A percentile compares a stretch with the other conserved stretches of the same genome.
Evolutionary conservation across 1,140 invertebrate genomes (phyloP).

Genomic region (Calephelis nemesis): DNA sequence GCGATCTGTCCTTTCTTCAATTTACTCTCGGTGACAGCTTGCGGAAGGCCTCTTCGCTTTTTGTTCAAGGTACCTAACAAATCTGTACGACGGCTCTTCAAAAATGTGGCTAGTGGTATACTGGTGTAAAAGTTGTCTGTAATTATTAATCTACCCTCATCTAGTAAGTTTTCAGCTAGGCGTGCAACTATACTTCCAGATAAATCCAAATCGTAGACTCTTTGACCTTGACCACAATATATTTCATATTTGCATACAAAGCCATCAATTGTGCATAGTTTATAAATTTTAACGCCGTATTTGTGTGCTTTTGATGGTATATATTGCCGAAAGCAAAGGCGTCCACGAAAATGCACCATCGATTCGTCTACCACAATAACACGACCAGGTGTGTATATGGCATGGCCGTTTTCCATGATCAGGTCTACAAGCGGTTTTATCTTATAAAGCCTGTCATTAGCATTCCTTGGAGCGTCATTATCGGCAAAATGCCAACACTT

Average conservation of each 20-base stretch:
- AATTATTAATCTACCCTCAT: conserved; percentile 50
- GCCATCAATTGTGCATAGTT: conserved; percentile 42
- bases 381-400: conserved; percentile 33
- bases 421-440: conserved; percentile 16
- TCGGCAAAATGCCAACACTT: conserved; percentile 23
- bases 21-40: conserved; percentile 13
- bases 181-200: conserved; percentile 27
- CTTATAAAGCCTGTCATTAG: conserved; percentile 19
- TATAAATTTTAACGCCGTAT: conserved; percentile 61
- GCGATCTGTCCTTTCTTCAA: conserved; percentile 24
- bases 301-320: conserved; percentile 40
- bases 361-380: conserved; percentile 55
- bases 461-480: conserved; percentile 4
- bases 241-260: conserved; percentile 34
- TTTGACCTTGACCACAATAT: conserved; percentile 38
- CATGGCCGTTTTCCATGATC: conserved; percentile 25
- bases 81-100: conserved; percentile 23
- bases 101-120: conserved; percentile 42
- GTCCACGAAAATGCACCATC: conserved; percentile 55
- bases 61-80: conserved; percentile 23
- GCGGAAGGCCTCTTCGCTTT: conserved; percentile 25
- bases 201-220: conserved; percentile 21
- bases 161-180: conserved; percentile 34
- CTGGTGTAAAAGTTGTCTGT: conserved; percentile 69
- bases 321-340: conserved; percentile 51